phyloP scores from a whole-genome alignment of 2,113 vertebrate species.

The Muntiacus muntjak region DNA sequence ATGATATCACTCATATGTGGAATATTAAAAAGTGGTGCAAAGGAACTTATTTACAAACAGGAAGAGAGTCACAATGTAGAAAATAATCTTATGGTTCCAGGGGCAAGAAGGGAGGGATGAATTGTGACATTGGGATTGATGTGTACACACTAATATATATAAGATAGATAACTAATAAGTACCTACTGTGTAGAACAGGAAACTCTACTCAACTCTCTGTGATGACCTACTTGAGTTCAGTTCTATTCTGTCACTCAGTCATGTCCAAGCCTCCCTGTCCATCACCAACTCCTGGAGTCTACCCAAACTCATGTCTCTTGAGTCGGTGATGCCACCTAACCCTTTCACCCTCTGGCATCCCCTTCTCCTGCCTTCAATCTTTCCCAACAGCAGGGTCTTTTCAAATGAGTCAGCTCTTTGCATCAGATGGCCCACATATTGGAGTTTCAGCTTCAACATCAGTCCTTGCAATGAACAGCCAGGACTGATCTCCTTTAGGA shows the following conservation, averaged over 20 bases:
- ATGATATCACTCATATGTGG: too few species aligned
- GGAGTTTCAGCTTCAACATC: background rate
- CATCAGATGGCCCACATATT: background rate
- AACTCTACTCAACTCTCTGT: too few species aligned
- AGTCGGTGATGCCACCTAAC: background rate
- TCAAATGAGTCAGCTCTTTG: accelerated
- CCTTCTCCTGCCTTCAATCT: background rate
- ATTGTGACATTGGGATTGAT: too few species aligned
- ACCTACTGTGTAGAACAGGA: too few species aligned
- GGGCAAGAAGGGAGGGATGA: too few species aligned
- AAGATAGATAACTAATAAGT: too few species aligned
- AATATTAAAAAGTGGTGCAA: too few species aligned
- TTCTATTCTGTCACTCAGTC: accelerated
- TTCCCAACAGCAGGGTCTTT: background rate
- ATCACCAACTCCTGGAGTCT: background rate
- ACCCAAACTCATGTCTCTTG: accelerated
- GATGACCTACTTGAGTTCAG: too few species aligned
- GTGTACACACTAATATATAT: too few species aligned
- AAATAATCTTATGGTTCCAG: too few species aligned
- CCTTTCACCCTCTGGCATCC: accelerated
- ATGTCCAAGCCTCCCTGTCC: accelerated
- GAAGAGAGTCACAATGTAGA: too few species aligned
- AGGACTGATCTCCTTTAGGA: background rate
- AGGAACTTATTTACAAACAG: too few species aligned
- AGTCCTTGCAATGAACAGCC: background rate